Evolutionary conservation across 2,888 invertebrate species (phyloP).

Genomic region (Teleogryllus oceanicus): DNA sequence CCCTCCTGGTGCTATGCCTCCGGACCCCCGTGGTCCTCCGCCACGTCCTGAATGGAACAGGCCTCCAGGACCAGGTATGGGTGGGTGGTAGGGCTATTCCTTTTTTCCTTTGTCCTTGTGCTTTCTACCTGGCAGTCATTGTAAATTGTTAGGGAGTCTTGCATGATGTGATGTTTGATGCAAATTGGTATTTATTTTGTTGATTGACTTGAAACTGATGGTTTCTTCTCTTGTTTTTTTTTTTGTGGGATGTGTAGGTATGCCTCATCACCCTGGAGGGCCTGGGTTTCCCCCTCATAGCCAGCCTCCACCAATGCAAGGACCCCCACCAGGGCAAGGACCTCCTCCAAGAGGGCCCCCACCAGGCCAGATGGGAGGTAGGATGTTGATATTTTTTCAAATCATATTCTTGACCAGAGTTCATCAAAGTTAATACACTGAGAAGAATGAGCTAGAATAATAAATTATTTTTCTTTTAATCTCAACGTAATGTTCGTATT

Average conservation of each 20-base stretch:
- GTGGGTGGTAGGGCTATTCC: neutral
- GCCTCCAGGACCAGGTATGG: slow-evolving; percentile 54
- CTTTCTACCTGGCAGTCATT: neutral
- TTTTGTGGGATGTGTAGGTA: slow-evolving; percentile 30
- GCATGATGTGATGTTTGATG: neutral
- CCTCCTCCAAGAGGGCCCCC: slow-evolving; percentile 62
- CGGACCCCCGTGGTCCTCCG: slow-evolving; percentile 60
- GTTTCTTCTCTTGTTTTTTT: neutral
- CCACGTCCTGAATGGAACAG: slow-evolving; percentile 69
- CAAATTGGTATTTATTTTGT: neutral
- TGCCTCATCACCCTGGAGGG: slow-evolving; percentile 49
- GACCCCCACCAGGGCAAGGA: slow-evolving; percentile 67
- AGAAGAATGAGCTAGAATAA: no score
- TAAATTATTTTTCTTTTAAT: no score
- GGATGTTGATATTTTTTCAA: slow-evolving; percentile 27
- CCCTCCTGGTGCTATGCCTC: slow-evolving; percentile 54
- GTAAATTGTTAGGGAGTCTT: neutral
- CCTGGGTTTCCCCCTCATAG: slow-evolving; percentile 54
- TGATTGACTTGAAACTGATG: neutral
- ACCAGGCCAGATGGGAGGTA: slow-evolving; percentile 47
- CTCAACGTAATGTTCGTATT: no score
- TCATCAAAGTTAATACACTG: no score
- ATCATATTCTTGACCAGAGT: neutral
- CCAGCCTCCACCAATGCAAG: slow-evolving; percentile 54
- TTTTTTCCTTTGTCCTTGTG: neutral